These are phyloP conservation scores for Acleris holmiana DNA, from an alignment of 2,888 invertebrate genomes.

Conservation along the genomic window DNA sequence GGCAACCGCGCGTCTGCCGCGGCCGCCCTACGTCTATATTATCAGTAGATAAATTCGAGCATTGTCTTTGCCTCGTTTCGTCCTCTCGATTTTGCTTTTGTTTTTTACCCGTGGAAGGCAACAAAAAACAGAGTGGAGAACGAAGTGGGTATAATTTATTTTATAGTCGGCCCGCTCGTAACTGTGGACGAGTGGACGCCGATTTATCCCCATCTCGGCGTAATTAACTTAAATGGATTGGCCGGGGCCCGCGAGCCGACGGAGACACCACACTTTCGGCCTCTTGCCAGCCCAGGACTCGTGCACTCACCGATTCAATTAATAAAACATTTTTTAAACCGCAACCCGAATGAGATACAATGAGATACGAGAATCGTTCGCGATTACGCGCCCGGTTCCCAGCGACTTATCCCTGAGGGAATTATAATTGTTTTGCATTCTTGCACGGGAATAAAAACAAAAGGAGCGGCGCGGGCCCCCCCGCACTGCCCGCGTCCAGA, in stretches of 20 bases:
- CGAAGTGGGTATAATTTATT: constrained; percentile 85
- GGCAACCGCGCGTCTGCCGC: constrained; percentile 73
- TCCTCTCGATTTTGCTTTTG: constrained; percentile 81
- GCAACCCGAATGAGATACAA: constrained; percentile 68
- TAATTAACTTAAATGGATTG: constrained; percentile 85
- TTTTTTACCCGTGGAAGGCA: constrained; percentile 74
- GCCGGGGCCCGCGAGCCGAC: constrained; percentile 68
- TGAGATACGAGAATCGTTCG: constrained; percentile 66
- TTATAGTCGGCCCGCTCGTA: constrained; percentile 83
- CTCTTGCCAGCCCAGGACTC: background rate
- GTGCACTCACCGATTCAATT: constrained; percentile 60
- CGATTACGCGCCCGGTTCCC: constrained; percentile 72
- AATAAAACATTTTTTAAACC: constrained; percentile 66
- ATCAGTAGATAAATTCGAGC: constrained; percentile 85
- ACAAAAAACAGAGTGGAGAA: constrained; percentile 83
- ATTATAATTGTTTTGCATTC: constrained; percentile 85
- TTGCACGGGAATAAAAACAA: constrained; percentile 82
- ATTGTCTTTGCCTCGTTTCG: constrained; percentile 84
- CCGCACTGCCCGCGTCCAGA: constrained; percentile 76
- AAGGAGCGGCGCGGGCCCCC: constrained; percentile 74
- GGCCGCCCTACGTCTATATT: constrained; percentile 82
- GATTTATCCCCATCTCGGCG: constrained; percentile 82
- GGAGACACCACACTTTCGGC: constrained; percentile 43
- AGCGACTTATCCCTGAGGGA: constrained; percentile 77
- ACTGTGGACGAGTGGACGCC: constrained; percentile 83